phyloP scores from a whole-genome alignment of 2,888 invertebrate genomes.

The Dynastes grantii region DNA sequence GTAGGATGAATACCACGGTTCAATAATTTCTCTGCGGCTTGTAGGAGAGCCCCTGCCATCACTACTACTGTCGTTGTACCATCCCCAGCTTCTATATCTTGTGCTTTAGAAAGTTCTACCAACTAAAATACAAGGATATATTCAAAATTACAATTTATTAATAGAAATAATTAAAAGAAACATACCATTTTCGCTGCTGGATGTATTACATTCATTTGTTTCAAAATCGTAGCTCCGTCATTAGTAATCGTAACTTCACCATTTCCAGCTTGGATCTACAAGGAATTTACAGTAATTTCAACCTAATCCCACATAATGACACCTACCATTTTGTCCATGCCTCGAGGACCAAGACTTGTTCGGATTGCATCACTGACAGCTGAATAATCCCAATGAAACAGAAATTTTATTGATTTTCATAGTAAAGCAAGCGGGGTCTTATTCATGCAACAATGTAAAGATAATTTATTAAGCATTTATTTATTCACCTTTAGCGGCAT shows the following conservation, averaged over 20 bases:
- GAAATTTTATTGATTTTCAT: neutral
- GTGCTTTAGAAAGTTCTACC: slow-evolving; percentile 98
- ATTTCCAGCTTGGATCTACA: slow-evolving; percentile 93
- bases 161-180: neutral
- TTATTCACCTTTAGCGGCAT: slow-evolving; percentile 95
- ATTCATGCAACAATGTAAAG: neutral
- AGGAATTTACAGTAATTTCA: slow-evolving; percentile 56
- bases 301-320: slow-evolving; percentile 10
- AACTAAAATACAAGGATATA: slow-evolving; percentile 74
- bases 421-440: neutral
- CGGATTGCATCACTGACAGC: slow-evolving; percentile 99
- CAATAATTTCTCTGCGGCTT: slow-evolving; percentile 93
- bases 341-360: slow-evolving; percentile 97
- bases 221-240: slow-evolving; percentile 99
- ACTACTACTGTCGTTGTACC: slow-evolving; percentile 99
- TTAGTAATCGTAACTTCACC: slow-evolving; percentile 99
- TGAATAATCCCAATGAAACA: slow-evolving; percentile 68
- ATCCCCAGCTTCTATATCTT: slow-evolving; percentile 99
- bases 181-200: slow-evolving; percentile 98
- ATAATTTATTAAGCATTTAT: neutral
- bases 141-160: neutral
- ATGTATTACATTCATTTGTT: slow-evolving; percentile 98
- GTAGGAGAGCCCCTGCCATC: slow-evolving; percentile 95
- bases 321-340: slow-evolving; percentile 99
- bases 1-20: slow-evolving; percentile 98